Conservation (phyloP, 2,113 vertebrate species). For the Petromus typicus region DNA sequence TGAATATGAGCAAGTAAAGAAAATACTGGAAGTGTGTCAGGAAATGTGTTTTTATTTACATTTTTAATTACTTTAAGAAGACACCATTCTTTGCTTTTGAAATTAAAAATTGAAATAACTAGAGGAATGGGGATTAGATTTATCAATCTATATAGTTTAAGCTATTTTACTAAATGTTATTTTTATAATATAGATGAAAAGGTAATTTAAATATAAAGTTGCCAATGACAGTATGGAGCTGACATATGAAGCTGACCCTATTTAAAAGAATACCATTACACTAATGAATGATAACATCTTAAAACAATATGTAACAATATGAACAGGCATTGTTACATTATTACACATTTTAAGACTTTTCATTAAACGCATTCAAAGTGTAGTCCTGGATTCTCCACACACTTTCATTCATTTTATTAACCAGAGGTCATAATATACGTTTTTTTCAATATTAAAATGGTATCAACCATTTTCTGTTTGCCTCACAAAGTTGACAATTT, state of each 20-base stretch:
- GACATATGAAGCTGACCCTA: not conserved
- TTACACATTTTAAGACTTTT: not conserved
- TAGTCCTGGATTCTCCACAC: not conserved
- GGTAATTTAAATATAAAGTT: not conserved
- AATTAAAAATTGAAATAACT: conserved; percentile 14
- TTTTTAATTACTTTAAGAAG: not conserved
- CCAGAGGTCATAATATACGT: not conserved
- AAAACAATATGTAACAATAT: not conserved
- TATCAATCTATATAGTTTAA: not conserved
- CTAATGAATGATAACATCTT: conserved; percentile 13
- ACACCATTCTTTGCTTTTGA: not conserved
- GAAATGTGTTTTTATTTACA: not conserved
- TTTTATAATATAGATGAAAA: not conserved
- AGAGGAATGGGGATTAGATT: not conserved
- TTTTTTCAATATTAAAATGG: not conserved
- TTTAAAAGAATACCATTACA: not conserved
- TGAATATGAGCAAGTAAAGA: not conserved
- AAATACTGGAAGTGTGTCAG: not conserved
- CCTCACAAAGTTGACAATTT: not conserved
- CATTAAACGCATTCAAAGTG: not conserved
- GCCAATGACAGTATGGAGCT: not conserved
- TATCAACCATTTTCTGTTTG: not conserved
- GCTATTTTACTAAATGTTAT: not conserved
- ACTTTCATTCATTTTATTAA: not conserved
- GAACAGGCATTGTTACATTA: not conserved